phyloP scores from a whole-genome alignment of 2,797 vertebrate species.

The Cephalopachus bancanus region DNA sequence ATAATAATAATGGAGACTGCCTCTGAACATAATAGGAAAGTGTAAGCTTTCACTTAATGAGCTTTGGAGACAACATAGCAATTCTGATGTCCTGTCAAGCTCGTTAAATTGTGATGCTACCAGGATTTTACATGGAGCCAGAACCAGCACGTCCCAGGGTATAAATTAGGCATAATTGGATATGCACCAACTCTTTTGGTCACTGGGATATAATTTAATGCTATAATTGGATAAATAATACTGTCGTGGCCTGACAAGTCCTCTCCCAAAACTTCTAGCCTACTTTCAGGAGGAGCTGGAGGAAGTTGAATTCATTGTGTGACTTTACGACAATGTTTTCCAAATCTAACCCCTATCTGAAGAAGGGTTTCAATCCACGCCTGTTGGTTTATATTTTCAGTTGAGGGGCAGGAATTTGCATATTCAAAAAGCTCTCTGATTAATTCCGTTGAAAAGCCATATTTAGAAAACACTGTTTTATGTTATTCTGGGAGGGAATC shows the following conservation, averaged over 20 bases:
- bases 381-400: background rate
- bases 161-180: slow-evolving; percentile 80
- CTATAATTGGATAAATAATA: slow-evolving; percentile 75
- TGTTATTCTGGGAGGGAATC: background rate
- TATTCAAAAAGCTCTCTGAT: background rate
- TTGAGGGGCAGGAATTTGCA: background rate
- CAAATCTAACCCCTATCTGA: background rate
- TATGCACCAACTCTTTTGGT: slow-evolving; percentile 74
- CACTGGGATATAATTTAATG: slow-evolving; percentile 74
- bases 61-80: slow-evolving; percentile 74
- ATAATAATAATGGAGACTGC: slow-evolving; percentile 61
- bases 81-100: slow-evolving; percentile 79
- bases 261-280: slow-evolving; percentile 59
- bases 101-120: slow-evolving; percentile 74
- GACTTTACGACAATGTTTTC: background rate
- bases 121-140: slow-evolving; percentile 72
- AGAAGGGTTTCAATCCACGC: background rate
- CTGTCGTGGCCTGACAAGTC: slow-evolving; percentile 59
- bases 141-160: slow-evolving; percentile 65
- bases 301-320: background rate
- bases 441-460: slow-evolving; percentile 8
- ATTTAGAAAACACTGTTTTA: background rate
- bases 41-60: slow-evolving; percentile 74
- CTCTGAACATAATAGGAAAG: slow-evolving; percentile 65
- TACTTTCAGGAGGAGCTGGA: background rate